Percentiles rank a stretch among this genome's conserved stretches.
These are phyloP conservation scores for Spialia ferax DNA, from an alignment of 2,888 invertebrate species.

Conservation along the genomic window DNA sequence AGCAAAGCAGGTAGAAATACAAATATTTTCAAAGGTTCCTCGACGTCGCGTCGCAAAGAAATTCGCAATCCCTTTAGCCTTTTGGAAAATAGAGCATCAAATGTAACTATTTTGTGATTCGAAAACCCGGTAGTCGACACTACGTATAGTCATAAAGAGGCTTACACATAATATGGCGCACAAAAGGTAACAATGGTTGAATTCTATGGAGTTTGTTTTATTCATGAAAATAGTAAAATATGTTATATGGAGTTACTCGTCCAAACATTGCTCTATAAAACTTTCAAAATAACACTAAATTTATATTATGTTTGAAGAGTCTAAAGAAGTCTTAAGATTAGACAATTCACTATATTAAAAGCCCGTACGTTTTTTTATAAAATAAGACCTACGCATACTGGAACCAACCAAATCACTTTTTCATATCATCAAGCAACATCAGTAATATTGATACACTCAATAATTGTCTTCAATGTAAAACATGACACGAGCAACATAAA, in stretches of 20 bases:
- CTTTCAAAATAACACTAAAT: too few species aligned
- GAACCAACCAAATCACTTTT: not conserved
- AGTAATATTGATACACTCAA: not conserved
- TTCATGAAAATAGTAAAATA: not conserved
- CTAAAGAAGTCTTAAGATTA: too few species aligned
- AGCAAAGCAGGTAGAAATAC: slow-evolving; percentile 29
- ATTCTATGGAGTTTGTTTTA: not conserved
- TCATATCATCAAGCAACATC: not conserved
- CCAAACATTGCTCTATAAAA: too few species aligned
- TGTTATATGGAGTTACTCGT: too few species aligned
- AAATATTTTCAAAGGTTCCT: slow-evolving; percentile 35
- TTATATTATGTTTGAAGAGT: too few species aligned
- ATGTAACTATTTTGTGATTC: slow-evolving; percentile 37
- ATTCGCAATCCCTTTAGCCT: slow-evolving; percentile 39
- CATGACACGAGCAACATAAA: slow-evolving; percentile 10
- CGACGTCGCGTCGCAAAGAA: slow-evolving; percentile 30
- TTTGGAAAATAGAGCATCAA: slow-evolving; percentile 33
- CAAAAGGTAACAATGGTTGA: slow-evolving; percentile 4
- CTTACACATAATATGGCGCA: slow-evolving; percentile 15
- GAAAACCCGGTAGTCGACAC: slow-evolving; percentile 33
- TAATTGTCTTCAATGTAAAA: slow-evolving; percentile 12
- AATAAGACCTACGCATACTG: too few species aligned
- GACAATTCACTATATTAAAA: not conserved
- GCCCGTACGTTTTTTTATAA: too few species aligned
- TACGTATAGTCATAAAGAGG: slow-evolving; percentile 3